Evolutionary conservation across 2,888 invertebrate genomes (phyloP).

Genomic region (Tetragonisca angustula): DNA sequence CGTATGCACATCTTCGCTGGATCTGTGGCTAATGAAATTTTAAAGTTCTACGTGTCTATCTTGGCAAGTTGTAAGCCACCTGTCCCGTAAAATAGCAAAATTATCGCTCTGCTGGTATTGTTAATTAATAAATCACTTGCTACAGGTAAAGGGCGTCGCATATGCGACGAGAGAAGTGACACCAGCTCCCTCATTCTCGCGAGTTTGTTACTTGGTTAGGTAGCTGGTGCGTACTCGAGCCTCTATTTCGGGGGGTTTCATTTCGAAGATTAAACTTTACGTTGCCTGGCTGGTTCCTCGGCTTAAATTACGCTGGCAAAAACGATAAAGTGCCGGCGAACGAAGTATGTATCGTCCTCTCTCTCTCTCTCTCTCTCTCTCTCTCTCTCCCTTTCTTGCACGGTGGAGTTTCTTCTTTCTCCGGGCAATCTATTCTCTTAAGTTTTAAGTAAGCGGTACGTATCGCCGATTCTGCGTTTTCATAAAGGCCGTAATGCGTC

Average conservation of each 20-base stretch:
- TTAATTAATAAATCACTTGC: not conserved
- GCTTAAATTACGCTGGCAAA: constrained; percentile 24
- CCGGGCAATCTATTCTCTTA: constrained; percentile 38
- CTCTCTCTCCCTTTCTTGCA: not conserved
- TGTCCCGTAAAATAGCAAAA: not conserved
- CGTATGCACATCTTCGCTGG: too few relatives aligned
- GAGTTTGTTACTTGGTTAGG: not conserved
- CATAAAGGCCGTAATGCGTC: constrained; percentile 64
- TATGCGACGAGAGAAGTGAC: not conserved
- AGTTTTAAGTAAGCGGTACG: constrained; percentile 63
- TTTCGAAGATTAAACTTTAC: constrained; percentile 11
- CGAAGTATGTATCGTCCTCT: not conserved
- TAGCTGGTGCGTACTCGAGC: not conserved
- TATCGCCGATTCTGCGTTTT: constrained; percentile 59
- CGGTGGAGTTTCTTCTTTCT: constrained; percentile 18
- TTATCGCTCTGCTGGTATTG: not conserved
- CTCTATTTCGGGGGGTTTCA: not conserved
- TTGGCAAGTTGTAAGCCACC: not conserved
- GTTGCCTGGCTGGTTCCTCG: not conserved
- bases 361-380: not conserved
- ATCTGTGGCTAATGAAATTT: too few relatives aligned
- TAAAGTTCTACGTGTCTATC: not conserved
- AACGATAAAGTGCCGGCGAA: constrained; percentile 19
- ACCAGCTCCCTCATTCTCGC: not conserved
- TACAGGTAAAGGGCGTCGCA: not conserved